Evolutionary conservation across 2,888 invertebrate species (phyloP).

Genomic region (Neoascia interrupta): DNA sequence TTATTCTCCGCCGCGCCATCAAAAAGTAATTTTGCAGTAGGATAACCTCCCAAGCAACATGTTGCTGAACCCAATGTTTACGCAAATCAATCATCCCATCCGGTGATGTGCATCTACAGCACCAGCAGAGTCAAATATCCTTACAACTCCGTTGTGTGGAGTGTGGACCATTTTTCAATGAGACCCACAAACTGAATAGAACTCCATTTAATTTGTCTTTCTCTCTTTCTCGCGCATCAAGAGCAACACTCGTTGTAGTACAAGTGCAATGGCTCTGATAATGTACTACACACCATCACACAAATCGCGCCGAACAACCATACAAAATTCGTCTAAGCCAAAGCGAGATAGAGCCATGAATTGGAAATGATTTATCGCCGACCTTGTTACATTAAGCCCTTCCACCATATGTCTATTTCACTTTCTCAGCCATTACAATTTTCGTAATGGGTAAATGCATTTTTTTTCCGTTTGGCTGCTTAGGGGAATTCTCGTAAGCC

Average conservation of each 20-base stretch:
- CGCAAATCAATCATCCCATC: constrained; percentile 59
- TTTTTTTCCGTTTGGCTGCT: constrained; percentile 28
- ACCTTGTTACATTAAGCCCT: constrained; percentile 79
- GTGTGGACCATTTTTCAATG: constrained; percentile 51
- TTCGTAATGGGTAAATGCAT: constrained; percentile 63
- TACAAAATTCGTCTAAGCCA: background rate
- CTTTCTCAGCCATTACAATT: constrained; percentile 76
- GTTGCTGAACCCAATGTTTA: constrained; percentile 59
- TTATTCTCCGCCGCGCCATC: too few species aligned
- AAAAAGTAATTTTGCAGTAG: too few species aligned
- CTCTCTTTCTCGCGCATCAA: constrained; percentile 29
- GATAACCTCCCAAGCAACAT: constrained; percentile 40
- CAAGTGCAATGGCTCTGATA: too few species aligned
- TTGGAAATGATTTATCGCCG: constrained; percentile 78
- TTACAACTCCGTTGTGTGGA: constrained; percentile 28
- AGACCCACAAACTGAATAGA: constrained; percentile 14
- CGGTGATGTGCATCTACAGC: constrained; percentile 26
- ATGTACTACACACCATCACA: constrained; percentile 41
- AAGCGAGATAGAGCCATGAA: constrained; percentile 55
- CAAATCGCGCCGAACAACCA: background rate
- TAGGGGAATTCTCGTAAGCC: constrained; percentile 54
- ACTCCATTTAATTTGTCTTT: constrained; percentile 14
- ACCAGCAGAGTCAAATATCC: too few species aligned
- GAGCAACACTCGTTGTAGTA: constrained; percentile 48
- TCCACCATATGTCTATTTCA: constrained; percentile 79